A percentile compares a stretch with the other conserved stretches of the same genome.
Evolutionary conservation across 1,140 invertebrate species (phyloP).

Genomic region (Diachasmimorpha longicaudata): DNA sequence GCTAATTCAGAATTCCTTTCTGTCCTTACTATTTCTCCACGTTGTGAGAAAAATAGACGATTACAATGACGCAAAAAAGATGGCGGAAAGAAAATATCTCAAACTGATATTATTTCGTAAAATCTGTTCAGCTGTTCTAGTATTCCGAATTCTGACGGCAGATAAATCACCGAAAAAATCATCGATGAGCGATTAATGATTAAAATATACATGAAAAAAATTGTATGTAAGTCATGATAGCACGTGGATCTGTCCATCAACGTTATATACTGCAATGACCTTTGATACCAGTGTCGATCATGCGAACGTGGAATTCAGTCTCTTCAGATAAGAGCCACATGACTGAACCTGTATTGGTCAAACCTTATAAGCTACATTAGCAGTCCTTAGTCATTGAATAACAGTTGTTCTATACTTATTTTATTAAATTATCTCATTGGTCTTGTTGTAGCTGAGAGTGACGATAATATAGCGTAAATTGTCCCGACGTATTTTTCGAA

Average conservation of each 20-base stretch:
- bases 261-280: neutral
- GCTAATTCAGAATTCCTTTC: neutral
- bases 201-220: neutral
- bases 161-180: neutral
- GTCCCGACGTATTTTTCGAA: conserved; percentile 18
- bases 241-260: neutral
- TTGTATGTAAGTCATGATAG: neutral
- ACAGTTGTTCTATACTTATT: neutral
- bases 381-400: neutral
- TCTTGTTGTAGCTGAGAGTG: neutral
- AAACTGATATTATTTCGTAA: neutral
- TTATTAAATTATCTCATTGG: neutral
- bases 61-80: neutral
- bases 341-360: neutral
- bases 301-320: neutral
- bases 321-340: neutral
- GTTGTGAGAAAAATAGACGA: too few species aligned
- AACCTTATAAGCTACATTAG: neutral
- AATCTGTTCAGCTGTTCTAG: neutral
- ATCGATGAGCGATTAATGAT: neutral
- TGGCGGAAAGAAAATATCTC: neutral
- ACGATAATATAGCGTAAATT: conserved; percentile 6
- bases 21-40: too few species aligned
- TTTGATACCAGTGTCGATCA: neutral
- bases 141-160: neutral